Evolutionary conservation across 2,113 vertebrate species (phyloP).

Genomic region (Noctilio leporinus): DNA sequence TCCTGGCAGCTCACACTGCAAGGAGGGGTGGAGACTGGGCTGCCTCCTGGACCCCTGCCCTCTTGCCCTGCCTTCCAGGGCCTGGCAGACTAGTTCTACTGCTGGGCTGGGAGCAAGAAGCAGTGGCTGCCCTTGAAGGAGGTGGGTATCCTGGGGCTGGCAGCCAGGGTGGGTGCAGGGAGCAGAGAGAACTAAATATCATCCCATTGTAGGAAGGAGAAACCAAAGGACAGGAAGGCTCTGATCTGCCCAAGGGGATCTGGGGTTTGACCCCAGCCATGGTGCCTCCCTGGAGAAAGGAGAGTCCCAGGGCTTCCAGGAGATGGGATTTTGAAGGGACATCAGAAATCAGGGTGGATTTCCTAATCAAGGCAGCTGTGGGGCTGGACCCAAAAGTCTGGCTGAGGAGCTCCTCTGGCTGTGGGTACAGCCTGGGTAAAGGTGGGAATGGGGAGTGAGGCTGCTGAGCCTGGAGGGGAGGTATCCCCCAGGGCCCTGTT

Average conservation of each 20-base stretch:
- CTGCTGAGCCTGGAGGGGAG: background rate
- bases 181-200: background rate
- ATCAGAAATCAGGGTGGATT: background rate
- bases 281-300: background rate
- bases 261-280: background rate
- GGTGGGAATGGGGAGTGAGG: background rate
- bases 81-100: background rate
- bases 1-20: background rate
- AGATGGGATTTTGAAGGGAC: background rate
- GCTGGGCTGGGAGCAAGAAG: background rate
- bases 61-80: background rate
- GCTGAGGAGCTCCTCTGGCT: background rate
- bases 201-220: background rate
- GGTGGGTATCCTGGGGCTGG: conserved; percentile 8
- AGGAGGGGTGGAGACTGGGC: background rate
- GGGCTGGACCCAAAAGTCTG: background rate
- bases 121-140: background rate
- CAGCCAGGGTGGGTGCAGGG: background rate
- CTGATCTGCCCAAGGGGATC: background rate
- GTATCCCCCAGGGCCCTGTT: background rate
- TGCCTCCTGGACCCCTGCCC: conserved; percentile 47
- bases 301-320: background rate
- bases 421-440: background rate
- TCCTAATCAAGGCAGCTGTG: background rate
- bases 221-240: background rate